Conservation (phyloP, 2,113 vertebrate species). For the Ondatra zibethicus region DNA sequence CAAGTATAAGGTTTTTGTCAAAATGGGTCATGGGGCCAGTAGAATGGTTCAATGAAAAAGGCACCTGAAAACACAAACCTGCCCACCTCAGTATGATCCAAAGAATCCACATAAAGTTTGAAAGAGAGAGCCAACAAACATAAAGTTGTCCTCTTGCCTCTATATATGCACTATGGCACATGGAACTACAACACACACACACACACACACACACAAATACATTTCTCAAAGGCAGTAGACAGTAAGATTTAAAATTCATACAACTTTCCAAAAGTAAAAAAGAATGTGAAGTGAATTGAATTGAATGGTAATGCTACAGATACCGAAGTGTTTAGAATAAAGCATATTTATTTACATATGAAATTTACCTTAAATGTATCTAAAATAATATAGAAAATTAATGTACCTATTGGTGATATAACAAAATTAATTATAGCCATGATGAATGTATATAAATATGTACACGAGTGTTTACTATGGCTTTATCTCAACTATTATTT, state of each 20-base stretch:
- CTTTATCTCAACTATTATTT: constrained; percentile 10
- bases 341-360: neutral
- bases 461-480: neutral
- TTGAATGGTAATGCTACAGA: neutral
- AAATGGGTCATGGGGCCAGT: neutral
- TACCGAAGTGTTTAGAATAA: neutral
- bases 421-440: neutral
- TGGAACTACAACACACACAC: neutral
- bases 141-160: neutral
- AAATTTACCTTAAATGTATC: constrained; percentile 11
- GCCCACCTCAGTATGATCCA: neutral
- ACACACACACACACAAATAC: neutral
- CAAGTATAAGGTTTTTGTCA: neutral
- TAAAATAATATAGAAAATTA: neutral
- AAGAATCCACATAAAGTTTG: neutral
- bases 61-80: too few species aligned
- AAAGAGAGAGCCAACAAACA: neutral
- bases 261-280: neutral
- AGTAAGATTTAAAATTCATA: neutral
- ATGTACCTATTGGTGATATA: neutral
- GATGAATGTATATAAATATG: neutral
- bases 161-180: neutral
- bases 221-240: neutral
- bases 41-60: neutral
- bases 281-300: constrained; percentile 24